Base-by-base conservation (phyloP, 2,888 invertebrate species). In the Thera obeliscata region DNA sequence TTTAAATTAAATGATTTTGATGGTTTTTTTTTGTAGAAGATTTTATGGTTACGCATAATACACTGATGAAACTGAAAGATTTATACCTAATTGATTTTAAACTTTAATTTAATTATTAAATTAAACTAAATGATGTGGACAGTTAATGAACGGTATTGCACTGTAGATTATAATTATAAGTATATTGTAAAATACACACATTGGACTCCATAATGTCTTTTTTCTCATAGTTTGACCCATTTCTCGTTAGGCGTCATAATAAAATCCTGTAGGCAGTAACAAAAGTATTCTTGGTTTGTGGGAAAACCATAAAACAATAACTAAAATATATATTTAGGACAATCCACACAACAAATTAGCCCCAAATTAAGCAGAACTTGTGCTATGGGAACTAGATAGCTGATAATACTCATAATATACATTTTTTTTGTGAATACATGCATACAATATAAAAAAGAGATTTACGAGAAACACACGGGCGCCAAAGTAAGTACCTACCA, bases 151-250 rank as follows among this genome's bases (percentile, higher is more conserved):
- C 48, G n/a, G 35, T 65, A 41, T 60, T 49, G 41, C 56, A 36
- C 48, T 57, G 8, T 57, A 61, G 33, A 61, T 54, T 61, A 22
- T 22, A 60, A 56, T 49, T 56, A 2, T 60, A 60, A 56, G 61
- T 38, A 50, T 61, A 61, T 61, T 48, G 49, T 63, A 54, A 64
- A 65, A 60, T 67, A 59, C 55, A 67, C 33, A 50, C 36, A 56
- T 63, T 60, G 22, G 46, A 67, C 55, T 65, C 43, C 55, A 22
- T 56, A 58, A 46, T 38, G 46, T 12, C 35, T 60, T 56, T 46
- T n/a, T 50, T 56, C 49, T 59, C 36, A 33, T 35, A 3, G 33
- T 50, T 50, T 56, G 6, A 52, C 46, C 54, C 33, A 54, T 46
- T 55, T 36, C 36, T 36, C 43, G 7, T 4, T 54, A 36, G 43